Conservation (phyloP, 2,797 vertebrate genomes). For the Pygocentrus nattereri region DNA sequence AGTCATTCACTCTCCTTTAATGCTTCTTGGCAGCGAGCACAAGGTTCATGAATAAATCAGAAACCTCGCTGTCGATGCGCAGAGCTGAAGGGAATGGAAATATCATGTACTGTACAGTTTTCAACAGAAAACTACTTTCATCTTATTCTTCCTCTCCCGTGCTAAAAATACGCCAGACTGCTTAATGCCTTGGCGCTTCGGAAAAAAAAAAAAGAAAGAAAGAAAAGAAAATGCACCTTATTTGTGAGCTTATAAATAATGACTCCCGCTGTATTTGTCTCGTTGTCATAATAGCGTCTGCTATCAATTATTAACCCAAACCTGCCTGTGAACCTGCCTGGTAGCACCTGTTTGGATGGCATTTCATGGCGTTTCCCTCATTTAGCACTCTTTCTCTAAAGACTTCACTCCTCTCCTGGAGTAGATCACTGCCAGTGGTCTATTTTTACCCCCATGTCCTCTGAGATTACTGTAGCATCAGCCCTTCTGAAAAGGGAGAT, state of each 20-base stretch:
- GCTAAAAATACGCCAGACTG: conserved; percentile 56
- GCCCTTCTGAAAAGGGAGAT: conserved; percentile 57
- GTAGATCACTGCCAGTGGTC: conserved; percentile 37
- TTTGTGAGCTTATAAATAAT: conserved; percentile 68
- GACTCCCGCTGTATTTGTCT: conserved; percentile 45
- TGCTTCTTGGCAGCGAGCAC: conserved; percentile 69
- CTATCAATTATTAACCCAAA: conserved; percentile 65
- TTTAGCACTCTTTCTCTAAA: conserved; percentile 49
- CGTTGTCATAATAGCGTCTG: conserved; percentile 53
- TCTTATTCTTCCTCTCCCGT: conserved; percentile 50
- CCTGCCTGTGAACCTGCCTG: conserved; percentile 57
- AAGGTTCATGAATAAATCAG: conserved; percentile 79
- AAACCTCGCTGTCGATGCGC: conserved; percentile 70
- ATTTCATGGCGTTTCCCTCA: conserved; percentile 48
- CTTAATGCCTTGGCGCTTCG: conserved; percentile 43
- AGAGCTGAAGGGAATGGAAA: conserved; percentile 72
- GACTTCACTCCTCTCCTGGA: not conserved
- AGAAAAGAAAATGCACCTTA: conserved; percentile 37
- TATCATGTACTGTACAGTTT: conserved; percentile 69
- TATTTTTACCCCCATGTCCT: conserved; percentile 50
- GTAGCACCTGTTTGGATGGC: conserved; percentile 34
- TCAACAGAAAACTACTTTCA: conserved; percentile 63
- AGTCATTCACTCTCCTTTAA: conserved; percentile 71
- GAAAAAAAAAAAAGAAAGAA: too few relatives aligned
- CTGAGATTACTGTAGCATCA: conserved; percentile 55